Base-by-base conservation (phyloP, 1,140 invertebrate species). In the Trichoplusia ni region DNA sequence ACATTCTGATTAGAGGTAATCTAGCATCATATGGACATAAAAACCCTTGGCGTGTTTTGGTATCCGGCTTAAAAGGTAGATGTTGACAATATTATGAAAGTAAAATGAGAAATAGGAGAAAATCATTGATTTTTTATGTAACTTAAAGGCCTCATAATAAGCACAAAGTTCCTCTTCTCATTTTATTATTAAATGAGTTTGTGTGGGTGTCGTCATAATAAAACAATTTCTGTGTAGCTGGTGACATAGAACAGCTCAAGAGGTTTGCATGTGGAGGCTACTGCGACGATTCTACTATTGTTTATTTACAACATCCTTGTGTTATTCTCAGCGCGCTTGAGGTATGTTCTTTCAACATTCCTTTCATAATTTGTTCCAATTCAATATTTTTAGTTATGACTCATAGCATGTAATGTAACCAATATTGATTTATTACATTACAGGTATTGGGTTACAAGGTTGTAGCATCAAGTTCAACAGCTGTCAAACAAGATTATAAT, bases 1-100 rank as follows among this genome's bases (percentile, higher is more conserved):
- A 96, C 94, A 95, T 96, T 93, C 92, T 96, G 91, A 95, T 96
- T 77, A 93, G 95, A 86, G 95, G 95, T 90, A 96, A 96, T 92
- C 93, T 96, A 84, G 95, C 95, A 82, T 96, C 95, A 46, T 96
- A 96, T 85, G 94, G 94, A 87, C 94, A 95, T 88, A 95, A 94
- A 90, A 95, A 95, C 91, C 95, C 95, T 85, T 96, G 95, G 95
- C 93, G 95, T 88, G 95, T 96, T 71, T 92, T 96, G 74, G 95
- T 96, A 71, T 96, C 95, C 79, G 95, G 95, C 84, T 90, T 96
- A 73, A 96, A 96, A 95, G 94, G 94, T 95, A 87, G 58, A 69
- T 47, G 19, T 65, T 59, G 59, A 51, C 53, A 64, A 66, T 40
- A 37, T 16, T 29, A 67, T 66, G 67, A 73, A 79, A 67, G 67